These are phyloP conservation scores for Passer montanus DNA, from an alignment of 2,113 vertebrate species.

Conservation along the genomic window DNA sequence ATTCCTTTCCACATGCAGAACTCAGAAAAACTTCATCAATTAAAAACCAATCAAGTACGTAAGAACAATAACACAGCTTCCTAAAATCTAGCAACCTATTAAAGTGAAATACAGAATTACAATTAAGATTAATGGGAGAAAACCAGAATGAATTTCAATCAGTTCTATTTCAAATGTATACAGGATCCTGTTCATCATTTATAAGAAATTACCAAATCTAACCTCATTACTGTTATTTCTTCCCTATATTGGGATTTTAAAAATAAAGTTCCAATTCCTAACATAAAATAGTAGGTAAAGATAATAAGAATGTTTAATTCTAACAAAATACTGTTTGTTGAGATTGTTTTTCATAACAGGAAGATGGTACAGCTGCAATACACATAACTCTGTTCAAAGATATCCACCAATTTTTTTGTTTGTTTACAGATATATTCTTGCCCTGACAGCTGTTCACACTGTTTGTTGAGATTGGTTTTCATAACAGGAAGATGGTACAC, in stretches of 20 bases:
- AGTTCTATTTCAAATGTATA: constrained; percentile 44
- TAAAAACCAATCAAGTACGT: constrained; percentile 18
- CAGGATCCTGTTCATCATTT: constrained; percentile 18
- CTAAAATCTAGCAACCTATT: constrained; percentile 26
- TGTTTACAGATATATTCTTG: neutral
- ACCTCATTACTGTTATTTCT: constrained; percentile 29
- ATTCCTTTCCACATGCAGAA: constrained; percentile 46
- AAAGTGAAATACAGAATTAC: constrained; percentile 22
- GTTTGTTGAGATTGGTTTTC: neutral
- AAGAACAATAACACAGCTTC: constrained; percentile 42
- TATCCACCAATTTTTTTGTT: neutral
- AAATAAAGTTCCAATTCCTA: neutral
- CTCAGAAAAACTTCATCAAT: constrained; percentile 25
- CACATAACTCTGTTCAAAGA: neutral
- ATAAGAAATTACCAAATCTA: constrained; percentile 27
- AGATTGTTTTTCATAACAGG: neutral
- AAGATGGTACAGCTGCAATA: neutral
- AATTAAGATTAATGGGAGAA: constrained; percentile 48
- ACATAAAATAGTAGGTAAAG: neutral
- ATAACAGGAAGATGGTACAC: neutral
- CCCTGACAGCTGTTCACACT: neutral
- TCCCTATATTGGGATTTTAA: neutral
- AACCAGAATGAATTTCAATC: constrained; percentile 45
- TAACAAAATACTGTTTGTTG: neutral
- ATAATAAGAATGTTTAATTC: neutral